These are phyloP conservation scores for Euthynnus affinis DNA, from an alignment of 2,797 vertebrate species.

Conservation along the genomic window DNA sequence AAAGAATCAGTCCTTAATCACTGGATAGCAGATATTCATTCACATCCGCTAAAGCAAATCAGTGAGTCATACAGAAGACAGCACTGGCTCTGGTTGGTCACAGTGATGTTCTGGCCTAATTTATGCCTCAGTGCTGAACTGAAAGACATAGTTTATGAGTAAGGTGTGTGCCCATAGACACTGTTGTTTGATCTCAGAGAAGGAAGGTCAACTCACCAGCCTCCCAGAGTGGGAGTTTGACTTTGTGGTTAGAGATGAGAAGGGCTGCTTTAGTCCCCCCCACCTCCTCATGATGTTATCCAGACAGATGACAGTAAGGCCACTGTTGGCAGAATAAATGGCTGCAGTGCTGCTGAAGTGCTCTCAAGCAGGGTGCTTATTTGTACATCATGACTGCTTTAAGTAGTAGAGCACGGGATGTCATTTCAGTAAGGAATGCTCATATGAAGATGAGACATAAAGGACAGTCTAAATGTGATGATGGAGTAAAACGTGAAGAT, in stretches of 20 bases:
- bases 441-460: too few relatives aligned
- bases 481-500: too few relatives aligned
- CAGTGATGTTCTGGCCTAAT: slow-evolving; percentile 22
- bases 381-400: not conserved
- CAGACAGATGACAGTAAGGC: slow-evolving; percentile 7
- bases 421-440: too few relatives aligned
- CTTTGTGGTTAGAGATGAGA: slow-evolving; percentile 51
- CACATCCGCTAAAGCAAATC: slow-evolving; percentile 14
- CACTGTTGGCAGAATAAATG: not conserved
- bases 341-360: not conserved
- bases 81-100: slow-evolving; percentile 6
- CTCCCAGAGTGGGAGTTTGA: slow-evolving; percentile 25
- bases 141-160: slow-evolving; percentile 1
- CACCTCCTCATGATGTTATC: slow-evolving; percentile 12
- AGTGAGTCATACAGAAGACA: slow-evolving; percentile 39
- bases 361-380: not conserved
- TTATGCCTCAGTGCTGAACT: slow-evolving; percentile 17
- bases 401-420: too few relatives aligned
- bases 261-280: not conserved
- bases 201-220: slow-evolving; percentile 37
- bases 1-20: slow-evolving; percentile 4
- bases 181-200: slow-evolving; percentile 36
- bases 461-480: too few relatives aligned
- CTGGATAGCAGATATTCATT: slow-evolving; percentile 25
- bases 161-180: slow-evolving; percentile 6